A percentile compares a stretch with the other conserved stretches of the same genome.
These are phyloP conservation scores for Clamator glandarius DNA, from an alignment of 2,797 vertebrate species.

Conservation along the genomic window DNA sequence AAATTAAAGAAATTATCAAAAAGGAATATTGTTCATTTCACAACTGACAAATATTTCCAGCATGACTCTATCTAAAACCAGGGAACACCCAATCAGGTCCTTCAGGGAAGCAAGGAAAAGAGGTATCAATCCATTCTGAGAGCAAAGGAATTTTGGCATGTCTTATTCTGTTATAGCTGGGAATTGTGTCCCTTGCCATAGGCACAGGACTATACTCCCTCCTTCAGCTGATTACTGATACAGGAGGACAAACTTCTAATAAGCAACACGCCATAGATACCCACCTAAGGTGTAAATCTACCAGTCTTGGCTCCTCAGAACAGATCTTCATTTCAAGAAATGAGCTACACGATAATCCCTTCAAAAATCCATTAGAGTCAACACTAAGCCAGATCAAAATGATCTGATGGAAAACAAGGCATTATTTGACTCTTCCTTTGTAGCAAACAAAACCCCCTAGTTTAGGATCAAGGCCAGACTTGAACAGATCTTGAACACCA, in stretches of 20 bases:
- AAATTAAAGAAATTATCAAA: neutral
- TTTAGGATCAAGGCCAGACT: neutral
- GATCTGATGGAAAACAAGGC: neutral
- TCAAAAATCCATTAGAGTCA: neutral
- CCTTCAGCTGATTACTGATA: neutral
- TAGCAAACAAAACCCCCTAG: neutral
- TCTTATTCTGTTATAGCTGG: neutral
- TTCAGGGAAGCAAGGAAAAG: neutral
- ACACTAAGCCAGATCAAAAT: neutral
- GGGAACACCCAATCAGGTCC: neutral
- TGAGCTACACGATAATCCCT: neutral
- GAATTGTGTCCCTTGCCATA: neutral
- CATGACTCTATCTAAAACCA: neutral
- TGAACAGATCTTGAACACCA: neutral
- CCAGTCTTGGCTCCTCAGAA: neutral
- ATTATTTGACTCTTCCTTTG: neutral
- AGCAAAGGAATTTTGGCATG: neutral
- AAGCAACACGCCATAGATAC: neutral
- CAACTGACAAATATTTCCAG: neutral
- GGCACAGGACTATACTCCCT: neutral
- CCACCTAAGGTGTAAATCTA: neutral
- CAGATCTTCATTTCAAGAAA: neutral
- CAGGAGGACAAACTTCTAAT: neutral
- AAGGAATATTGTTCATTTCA: neutral
- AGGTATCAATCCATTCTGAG: neutral